Percentiles rank a stretch among this genome's conserved stretches.
These are phyloP conservation scores for Platanista minor DNA, from an alignment of 2,113 vertebrate genomes.

Conservation along the genomic window DNA sequence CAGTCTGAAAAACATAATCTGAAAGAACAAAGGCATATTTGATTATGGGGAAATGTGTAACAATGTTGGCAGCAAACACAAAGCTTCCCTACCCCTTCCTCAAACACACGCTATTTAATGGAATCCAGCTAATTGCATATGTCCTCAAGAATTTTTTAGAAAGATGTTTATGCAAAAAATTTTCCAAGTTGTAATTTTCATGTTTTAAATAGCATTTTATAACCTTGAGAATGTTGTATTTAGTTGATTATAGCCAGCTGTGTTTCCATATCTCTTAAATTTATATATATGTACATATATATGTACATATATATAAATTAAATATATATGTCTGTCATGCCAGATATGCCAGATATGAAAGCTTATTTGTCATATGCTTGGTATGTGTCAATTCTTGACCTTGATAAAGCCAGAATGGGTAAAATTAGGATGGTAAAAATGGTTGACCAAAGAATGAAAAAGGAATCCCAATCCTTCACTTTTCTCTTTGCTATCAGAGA, in stretches of 20 bases:
- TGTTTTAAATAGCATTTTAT: constrained; percentile 10
- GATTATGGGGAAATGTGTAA: not conserved
- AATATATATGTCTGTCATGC: not conserved
- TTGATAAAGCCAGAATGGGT: not conserved
- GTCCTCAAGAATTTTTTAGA: not conserved
- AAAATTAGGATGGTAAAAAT: not conserved
- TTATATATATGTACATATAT: not conserved
- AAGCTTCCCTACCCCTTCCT: not conserved
- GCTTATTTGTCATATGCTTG: not conserved
- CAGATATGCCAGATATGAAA: not conserved
- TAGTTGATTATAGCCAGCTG: not conserved
- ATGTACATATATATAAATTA: not conserved
- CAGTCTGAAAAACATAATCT: not conserved
- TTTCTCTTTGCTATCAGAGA: not conserved
- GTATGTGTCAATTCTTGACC: not conserved
- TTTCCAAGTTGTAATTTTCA: not conserved
- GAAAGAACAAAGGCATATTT: constrained; percentile 44
- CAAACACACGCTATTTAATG: not conserved
- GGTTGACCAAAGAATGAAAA: not conserved
- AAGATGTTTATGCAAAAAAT: not conserved
- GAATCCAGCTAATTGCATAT: not conserved
- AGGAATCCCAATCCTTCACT: not conserved
- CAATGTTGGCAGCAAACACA: not conserved
- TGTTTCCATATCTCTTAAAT: not conserved
- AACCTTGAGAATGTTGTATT: not conserved